Conservation (phyloP, 2,113 vertebrate genomes). For the Nycticorax nycticorax region DNA sequence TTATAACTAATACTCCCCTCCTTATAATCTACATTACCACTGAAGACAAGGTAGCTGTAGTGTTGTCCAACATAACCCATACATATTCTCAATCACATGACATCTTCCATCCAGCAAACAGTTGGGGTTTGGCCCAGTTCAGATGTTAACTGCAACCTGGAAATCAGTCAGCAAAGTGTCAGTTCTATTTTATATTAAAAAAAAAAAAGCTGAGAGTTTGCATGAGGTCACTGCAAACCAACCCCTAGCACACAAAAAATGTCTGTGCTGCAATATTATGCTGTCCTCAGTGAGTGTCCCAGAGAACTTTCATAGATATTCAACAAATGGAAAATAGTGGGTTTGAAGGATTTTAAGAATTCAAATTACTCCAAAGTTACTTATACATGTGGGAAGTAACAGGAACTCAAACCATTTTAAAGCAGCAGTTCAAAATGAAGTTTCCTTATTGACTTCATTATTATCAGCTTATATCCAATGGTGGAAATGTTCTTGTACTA, state of each 20-base stretch:
- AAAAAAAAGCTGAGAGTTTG: neutral
- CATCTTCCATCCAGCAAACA: neutral
- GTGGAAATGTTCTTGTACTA: neutral
- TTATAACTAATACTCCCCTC: neutral
- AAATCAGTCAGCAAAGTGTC: neutral
- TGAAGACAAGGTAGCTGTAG: neutral
- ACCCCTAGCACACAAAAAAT: neutral
- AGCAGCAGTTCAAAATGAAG: neutral
- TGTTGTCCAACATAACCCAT: neutral
- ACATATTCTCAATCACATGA: neutral
- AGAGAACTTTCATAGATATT: neutral
- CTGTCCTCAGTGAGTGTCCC: neutral
- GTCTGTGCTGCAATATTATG: neutral
- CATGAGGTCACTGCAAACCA: neutral
- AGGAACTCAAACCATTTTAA: neutral
- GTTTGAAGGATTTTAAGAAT: neutral
- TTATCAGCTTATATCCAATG: neutral
- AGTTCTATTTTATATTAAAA: neutral
- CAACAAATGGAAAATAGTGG: neutral
- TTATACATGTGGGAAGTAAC: neutral
- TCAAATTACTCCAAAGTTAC: neutral
- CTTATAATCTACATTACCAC: neutral
- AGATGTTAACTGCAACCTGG: neutral
- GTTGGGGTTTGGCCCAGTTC: neutral
- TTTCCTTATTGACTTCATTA: neutral